Conservation (phyloP, 2,888 invertebrate genomes). For the Aspidapion aeneum region DNA sequence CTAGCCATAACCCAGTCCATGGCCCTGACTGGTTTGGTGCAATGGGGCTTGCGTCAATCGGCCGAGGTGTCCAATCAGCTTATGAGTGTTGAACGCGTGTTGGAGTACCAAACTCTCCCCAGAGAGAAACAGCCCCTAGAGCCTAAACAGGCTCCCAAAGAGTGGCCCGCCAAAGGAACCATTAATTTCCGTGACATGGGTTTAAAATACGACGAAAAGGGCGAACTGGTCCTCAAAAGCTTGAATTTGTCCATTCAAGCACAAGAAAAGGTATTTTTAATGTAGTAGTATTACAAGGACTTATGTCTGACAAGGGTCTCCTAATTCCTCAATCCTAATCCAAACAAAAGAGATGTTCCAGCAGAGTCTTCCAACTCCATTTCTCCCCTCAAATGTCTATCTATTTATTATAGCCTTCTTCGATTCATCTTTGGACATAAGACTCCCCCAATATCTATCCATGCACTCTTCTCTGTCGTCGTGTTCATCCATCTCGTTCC, state of each 20-base stretch:
- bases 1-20: constrained; percentile 64
- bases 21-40: constrained; percentile 58
- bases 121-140: constrained; percentile 55
- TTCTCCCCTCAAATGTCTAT: too few species aligned
- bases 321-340: too few species aligned
- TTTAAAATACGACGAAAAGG: constrained; percentile 62
- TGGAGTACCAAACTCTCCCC: constrained; percentile 74
- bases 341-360: too few species aligned
- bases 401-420: too few species aligned
- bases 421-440: too few species aligned
- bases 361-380: too few species aligned
- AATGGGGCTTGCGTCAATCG: constrained; percentile 81
- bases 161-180: constrained; percentile 68
- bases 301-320: too few species aligned
- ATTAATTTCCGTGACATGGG: constrained; percentile 60
- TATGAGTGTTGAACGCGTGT: constrained; percentile 78
- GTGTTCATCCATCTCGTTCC: too few species aligned
- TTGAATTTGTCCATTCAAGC: constrained; percentile 65
- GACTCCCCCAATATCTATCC: too few species aligned
- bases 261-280: constrained; percentile 70
- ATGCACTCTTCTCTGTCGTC: too few species aligned
- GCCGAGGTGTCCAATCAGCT: constrained; percentile 77
- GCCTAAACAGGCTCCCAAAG: constrained; percentile 47
- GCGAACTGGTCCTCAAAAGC: constrained; percentile 66
- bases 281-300: too few species aligned